phyloP scores from a whole-genome alignment of 2,888 invertebrate species.

The Brassicogethes aeneus region DNA sequence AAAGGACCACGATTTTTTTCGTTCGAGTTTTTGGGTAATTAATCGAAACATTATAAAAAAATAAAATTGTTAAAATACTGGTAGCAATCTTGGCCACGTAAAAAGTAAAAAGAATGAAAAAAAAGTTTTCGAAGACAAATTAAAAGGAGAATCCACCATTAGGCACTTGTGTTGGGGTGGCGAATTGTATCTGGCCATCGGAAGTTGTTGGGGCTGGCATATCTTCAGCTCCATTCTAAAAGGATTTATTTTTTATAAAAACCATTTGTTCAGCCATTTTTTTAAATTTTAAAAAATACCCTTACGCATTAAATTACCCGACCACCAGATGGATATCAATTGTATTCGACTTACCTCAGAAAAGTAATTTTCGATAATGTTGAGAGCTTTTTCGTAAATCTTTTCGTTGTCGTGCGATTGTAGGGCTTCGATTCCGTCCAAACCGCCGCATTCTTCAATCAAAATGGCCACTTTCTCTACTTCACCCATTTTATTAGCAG shows the following conservation, averaged over 20 bases:
- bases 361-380: slow-evolving; percentile 38
- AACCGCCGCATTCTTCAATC: slow-evolving; percentile 83
- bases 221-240: slow-evolving; percentile 25
- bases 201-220: slow-evolving; percentile 21
- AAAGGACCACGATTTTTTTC: neutral
- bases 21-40: no score
- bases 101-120: slow-evolving; percentile 1
- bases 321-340: neutral
- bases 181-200: slow-evolving; percentile 33
- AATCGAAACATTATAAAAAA: neutral
- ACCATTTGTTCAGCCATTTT: slow-evolving; percentile 5
- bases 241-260: no score
- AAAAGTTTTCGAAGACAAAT: slow-evolving; percentile 8
- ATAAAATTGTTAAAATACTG: neutral
- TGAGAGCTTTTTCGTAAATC: slow-evolving; percentile 46
- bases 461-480: slow-evolving; percentile 65
- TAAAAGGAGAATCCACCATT: slow-evolving; percentile 34
- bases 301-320: no score
- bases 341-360: slow-evolving; percentile 37
- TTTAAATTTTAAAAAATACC: neutral
- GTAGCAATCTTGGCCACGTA: neutral
- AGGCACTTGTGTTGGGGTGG: slow-evolving; percentile 26
- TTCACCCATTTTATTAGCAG: slow-evolving; percentile 69
- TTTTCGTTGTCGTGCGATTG: slow-evolving; percentile 88
- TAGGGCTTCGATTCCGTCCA: slow-evolving; percentile 82